A percentile compares a stretch with the other conserved stretches of the same genome.
Evolutionary conservation across 2,797 vertebrate species (phyloP).

Genomic region (Enteromius viviparus): DNA sequence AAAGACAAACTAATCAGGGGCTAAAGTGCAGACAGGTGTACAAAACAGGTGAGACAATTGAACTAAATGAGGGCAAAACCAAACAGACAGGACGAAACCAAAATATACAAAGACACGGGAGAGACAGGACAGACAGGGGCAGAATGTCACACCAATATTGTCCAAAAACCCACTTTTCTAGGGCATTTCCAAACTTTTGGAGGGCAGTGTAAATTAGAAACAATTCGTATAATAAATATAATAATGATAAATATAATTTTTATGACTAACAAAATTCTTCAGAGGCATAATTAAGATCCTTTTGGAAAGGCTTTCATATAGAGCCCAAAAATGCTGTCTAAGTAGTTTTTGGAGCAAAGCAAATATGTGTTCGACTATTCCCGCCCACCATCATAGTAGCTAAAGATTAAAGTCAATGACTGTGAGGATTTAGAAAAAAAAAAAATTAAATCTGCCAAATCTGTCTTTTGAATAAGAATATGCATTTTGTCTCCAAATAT

Average conservation of each 20-base stretch:
- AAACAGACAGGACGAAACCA: too few species aligned
- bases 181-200: too few species aligned
- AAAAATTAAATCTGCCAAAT: neutral
- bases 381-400: neutral
- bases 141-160: too few species aligned
- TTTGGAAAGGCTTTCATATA: neutral
- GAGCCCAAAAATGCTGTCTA: neutral
- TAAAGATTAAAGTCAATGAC: slow-evolving; percentile 12
- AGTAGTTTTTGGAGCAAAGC: neutral
- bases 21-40: too few species aligned
- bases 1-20: too few species aligned
- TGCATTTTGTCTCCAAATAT: neutral
- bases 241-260: neutral
- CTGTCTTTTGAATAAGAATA: neutral
- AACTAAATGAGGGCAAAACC: too few species aligned
- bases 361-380: slow-evolving; percentile 12
- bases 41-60: too few species aligned
- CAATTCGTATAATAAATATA: neutral
- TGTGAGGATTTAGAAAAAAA: neutral
- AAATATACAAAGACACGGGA: too few species aligned
- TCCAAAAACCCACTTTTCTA: too few species aligned
- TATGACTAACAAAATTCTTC: neutral
- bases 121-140: too few species aligned
- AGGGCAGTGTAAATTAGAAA: neutral
- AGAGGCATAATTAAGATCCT: neutral